Conservation (phyloP, 1,140 invertebrate genomes). For the Eriocheir sinensis region DNA sequence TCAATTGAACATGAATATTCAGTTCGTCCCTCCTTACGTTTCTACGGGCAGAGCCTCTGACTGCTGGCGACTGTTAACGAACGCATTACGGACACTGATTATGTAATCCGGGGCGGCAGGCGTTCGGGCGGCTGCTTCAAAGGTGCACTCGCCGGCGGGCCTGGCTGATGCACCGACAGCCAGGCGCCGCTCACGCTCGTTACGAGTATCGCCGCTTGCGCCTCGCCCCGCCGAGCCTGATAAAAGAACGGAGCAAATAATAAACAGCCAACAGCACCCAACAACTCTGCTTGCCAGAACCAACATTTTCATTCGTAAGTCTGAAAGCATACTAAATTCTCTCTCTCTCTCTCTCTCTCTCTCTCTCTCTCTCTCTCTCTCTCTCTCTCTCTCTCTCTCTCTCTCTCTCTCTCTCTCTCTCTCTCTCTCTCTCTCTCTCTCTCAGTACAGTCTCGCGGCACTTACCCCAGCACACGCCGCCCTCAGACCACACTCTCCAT, state of each 20-base stretch:
- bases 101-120: not conserved
- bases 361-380: slow-evolving; percentile 12
- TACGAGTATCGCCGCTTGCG: not conserved
- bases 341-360: not conserved
- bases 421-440: not conserved
- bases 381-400: slow-evolving; percentile 20
- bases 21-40: not conserved
- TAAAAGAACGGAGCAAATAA: not conserved
- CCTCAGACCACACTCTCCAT: not conserved
- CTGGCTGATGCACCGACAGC: not conserved
- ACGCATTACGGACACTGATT: slow-evolving; percentile 23
- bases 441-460: not conserved
- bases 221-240: not conserved
- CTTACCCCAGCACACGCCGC: not conserved
- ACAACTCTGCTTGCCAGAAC: not conserved
- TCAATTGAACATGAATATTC: not conserved
- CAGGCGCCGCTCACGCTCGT: not conserved
- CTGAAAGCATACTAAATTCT: not conserved
- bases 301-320: not conserved
- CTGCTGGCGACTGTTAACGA: not conserved
- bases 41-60: not conserved
- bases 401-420: not conserved
- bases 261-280: not conserved
- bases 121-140: slow-evolving; percentile 9
- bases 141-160: not conserved